Percentiles rank a stretch among this genome's conserved stretches.
Conservation (phyloP, 2,797 vertebrate genomes). For the Enoplosus armatus region DNA sequence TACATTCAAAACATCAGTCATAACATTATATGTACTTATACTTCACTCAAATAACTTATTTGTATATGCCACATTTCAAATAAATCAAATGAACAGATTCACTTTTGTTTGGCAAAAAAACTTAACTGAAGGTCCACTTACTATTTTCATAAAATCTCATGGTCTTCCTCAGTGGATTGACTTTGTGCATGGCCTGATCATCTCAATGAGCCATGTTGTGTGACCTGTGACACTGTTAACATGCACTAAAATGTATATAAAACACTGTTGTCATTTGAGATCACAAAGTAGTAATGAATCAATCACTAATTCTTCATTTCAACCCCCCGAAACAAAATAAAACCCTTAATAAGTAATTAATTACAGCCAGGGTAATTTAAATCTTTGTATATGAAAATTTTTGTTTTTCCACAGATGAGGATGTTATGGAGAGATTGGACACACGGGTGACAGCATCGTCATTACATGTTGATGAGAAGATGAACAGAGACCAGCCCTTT, state of each 20-base stretch:
- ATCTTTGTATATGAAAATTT: neutral
- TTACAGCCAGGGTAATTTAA: neutral
- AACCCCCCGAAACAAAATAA: neutral
- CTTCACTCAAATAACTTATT: neutral
- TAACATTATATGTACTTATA: neutral
- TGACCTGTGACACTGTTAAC: neutral
- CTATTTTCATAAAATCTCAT: neutral
- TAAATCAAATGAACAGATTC: neutral
- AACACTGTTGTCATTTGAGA: neutral
- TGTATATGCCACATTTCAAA: neutral
- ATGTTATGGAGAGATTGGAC: conserved; percentile 2
- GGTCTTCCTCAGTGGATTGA: neutral
- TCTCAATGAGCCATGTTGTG: neutral
- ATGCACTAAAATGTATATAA: neutral
- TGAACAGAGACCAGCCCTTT: conserved; percentile 34
- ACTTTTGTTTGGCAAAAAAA: neutral
- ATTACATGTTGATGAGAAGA: conserved; percentile 32
- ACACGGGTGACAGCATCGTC: conserved; percentile 11
- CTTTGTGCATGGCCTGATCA: neutral
- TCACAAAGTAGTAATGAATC: neutral
- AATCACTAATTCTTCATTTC: neutral
- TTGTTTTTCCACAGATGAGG: conserved; percentile 12
- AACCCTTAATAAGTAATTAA: neutral
- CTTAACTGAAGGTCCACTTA: neutral
- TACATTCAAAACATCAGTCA: neutral